Conservation (phyloP, 2,797 vertebrate species). For the Lagorchestes hirsutus region DNA sequence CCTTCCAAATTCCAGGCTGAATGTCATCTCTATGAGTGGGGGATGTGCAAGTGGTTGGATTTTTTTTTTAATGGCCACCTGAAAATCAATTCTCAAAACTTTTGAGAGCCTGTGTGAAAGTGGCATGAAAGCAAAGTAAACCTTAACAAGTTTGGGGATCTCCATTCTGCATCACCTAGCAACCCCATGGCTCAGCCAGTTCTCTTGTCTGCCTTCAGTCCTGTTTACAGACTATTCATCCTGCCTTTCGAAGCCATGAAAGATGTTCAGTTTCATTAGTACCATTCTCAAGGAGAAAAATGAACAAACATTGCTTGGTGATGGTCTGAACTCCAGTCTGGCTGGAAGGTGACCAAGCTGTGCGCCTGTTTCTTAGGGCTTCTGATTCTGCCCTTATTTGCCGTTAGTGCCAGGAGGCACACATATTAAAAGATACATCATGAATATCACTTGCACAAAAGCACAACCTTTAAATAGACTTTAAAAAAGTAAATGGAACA, state of each 20-base stretch:
- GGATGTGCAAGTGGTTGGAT: neutral
- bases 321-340: conserved; percentile 83
- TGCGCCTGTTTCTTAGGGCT: conserved; percentile 60
- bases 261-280: conserved; percentile 91
- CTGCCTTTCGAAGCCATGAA: conserved; percentile 87
- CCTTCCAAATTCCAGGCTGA: conserved; percentile 36
- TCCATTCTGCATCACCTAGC: conserved; percentile 90
- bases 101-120: conserved; percentile 88
- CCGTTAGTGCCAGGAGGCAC: conserved; percentile 52
- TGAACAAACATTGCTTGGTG: conserved; percentile 88
- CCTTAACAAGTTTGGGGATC: conserved; percentile 89
- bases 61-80: conserved; percentile 82
- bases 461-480: conserved; percentile 55
- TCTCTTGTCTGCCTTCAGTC: conserved; percentile 87
- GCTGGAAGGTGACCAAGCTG: conserved; percentile 80
- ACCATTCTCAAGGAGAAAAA: conserved; percentile 90
- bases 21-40: conserved; percentile 65
- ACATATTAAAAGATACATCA: conserved; percentile 43
- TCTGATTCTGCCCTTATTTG: conserved; percentile 67
- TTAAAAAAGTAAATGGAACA: conserved; percentile 38
- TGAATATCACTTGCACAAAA: conserved; percentile 53
- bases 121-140: conserved; percentile 89
- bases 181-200: conserved; percentile 87
- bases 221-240: conserved; percentile 90
- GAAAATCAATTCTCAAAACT: conserved; percentile 86